Base-by-base conservation (phyloP, 1,140 invertebrate species). In the Caerostris darwini region DNA sequence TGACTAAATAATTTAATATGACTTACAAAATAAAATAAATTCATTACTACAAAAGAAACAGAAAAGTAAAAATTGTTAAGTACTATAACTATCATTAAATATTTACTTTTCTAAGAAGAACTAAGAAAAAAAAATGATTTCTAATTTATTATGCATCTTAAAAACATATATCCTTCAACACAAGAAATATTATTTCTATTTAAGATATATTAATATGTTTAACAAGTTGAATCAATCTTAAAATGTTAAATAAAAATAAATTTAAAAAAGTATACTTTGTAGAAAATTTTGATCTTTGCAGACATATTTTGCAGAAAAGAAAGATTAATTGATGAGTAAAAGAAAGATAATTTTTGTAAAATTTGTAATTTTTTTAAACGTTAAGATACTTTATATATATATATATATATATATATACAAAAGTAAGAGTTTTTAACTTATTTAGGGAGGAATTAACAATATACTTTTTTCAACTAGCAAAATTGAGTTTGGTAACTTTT, bases 1-100 rank as follows among this genome's bases (percentile, higher is more conserved):
- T 34, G 61, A 88, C n/a, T 88, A 94, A 64, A 94, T 71, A 82
- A 93, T 58, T 54, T 86, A 94, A 71, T 94, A 94, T 67, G n/a
- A 14, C n/a, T n/a, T 10, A 7, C 12, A 14, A 14, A 67, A 67
- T 14, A 7, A 67, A 10, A 14, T 14, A 67, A 3, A 67, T 14
- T 67, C n/a, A 67, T 67, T 67, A 14, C n/a, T 67, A n/a, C n/a
- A 5, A 67, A 67, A 14, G 64, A 14, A 67, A 5, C 12, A 67
- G n/a, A 67, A 67, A 67, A 67, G 6, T 10, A 64, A 64, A 64
- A 17, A 64, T 64, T 67, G 3, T 7, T 7, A 10, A n/a, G 7
- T 67, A 3, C 64, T 67, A 14, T 67, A 14, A 12, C 12, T n/a
- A 67, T 14, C 64, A 34, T 67, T 14, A 14, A 67, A 67, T 67